Evolutionary conservation across 2,797 vertebrate genomes (phyloP).

Genomic region (Ctenopoma kingsleyae): DNA sequence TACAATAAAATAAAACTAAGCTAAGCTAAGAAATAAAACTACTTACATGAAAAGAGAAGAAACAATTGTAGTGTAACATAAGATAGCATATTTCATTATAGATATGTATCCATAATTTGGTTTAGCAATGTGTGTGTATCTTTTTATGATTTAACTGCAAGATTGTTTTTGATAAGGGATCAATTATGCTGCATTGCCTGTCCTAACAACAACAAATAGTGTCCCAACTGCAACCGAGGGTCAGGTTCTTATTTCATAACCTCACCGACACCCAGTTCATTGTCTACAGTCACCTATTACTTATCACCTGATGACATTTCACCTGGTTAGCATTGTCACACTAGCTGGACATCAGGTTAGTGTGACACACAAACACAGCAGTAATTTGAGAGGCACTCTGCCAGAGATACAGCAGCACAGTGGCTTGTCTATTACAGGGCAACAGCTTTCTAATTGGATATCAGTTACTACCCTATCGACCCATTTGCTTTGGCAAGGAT

Average conservation of each 20-base stretch:
- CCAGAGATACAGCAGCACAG: constrained; percentile 50
- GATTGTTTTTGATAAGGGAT: background rate
- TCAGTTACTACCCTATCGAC: constrained; percentile 61
- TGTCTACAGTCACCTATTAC: background rate
- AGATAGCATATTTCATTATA: background rate
- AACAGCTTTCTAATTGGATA: constrained; percentile 66
- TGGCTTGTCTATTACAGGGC: constrained; percentile 62
- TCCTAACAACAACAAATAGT: constrained; percentile 34
- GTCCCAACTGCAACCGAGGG: background rate
- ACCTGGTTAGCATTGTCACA: constrained; percentile 27
- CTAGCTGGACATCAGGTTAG: constrained; percentile 4
- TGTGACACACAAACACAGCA: constrained; percentile 7
- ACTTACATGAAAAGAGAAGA: too few species aligned
- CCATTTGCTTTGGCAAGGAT: constrained; percentile 56
- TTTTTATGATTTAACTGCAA: background rate
- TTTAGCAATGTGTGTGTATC: too few species aligned
- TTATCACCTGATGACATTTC: constrained; percentile 18
- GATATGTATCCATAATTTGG: background rate
- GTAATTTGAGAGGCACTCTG: constrained; percentile 46
- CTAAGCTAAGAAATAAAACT: too few species aligned
- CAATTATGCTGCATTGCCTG: background rate
- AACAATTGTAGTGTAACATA: too few species aligned
- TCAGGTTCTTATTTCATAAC: background rate
- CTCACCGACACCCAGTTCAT: constrained; percentile 2
- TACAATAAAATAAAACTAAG: too few species aligned